Percentiles rank a stretch among this genome's conserved stretches.
These are phyloP conservation scores for Helostoma temminkii DNA, from an alignment of 2,797 vertebrate genomes.

Conservation along the genomic window DNA sequence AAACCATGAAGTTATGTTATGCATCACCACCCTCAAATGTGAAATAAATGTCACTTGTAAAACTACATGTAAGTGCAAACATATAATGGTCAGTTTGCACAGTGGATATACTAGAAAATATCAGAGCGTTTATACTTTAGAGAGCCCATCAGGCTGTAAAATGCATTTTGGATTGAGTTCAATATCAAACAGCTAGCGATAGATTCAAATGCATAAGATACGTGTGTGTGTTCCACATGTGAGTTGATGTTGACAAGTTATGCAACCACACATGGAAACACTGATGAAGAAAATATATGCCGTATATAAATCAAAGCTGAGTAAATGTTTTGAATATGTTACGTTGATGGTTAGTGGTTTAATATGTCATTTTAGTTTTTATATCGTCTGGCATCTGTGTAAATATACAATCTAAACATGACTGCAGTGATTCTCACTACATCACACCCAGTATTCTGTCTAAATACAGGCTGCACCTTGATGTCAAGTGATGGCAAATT, in stretches of 20 bases:
- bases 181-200: constrained; percentile 10
- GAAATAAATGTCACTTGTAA: constrained; percentile 5
- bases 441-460: constrained; percentile 5
- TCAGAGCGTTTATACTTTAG: not conserved
- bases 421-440: not conserved
- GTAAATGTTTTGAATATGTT: not conserved
- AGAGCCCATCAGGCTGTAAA: constrained; percentile 7
- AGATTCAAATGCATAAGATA: constrained; percentile 11
- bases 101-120: not conserved
- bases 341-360: not conserved
- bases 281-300: constrained; percentile 1
- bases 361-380: not conserved
- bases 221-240: constrained; percentile 40
- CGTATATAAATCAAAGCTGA: not conserved
- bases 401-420: not conserved
- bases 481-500: not conserved
- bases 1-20: not conserved
- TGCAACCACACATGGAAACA: constrained; percentile 16
- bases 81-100: not conserved
- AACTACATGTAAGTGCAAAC: not conserved
- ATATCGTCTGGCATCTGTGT: constrained; percentile 4
- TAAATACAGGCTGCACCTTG: constrained; percentile 6
- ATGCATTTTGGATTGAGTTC: constrained; percentile 18
- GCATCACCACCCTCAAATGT: not conserved
- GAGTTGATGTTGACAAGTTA: constrained; percentile 19